These are phyloP conservation scores for Oplegnathus fasciatus DNA, from an alignment of 2,113 vertebrate genomes.

Conservation along the genomic window DNA sequence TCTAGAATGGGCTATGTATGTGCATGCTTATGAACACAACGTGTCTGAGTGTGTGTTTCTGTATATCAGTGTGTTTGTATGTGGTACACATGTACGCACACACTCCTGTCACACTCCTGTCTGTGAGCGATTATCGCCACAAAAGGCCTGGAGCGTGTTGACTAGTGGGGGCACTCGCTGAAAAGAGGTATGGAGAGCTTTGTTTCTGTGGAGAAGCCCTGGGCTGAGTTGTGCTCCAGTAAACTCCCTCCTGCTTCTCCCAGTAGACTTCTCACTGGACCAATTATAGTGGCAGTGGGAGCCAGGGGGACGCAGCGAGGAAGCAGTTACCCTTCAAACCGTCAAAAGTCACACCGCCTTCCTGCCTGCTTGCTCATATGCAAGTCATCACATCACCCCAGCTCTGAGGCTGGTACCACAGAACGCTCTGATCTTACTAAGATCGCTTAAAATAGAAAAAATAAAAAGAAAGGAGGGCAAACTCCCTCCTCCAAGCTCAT, in stretches of 20 bases:
- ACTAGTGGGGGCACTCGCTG: not conserved
- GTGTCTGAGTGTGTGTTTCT: not conserved
- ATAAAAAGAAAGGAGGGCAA: constrained; percentile 1
- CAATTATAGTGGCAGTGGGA: constrained; percentile 7
- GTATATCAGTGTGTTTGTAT: not conserved
- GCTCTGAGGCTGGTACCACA: constrained; percentile 4
- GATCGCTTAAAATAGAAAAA: not conserved
- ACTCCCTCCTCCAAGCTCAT: constrained; percentile 21
- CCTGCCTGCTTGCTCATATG: constrained; percentile 11
- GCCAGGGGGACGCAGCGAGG: not conserved
- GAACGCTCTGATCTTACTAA: constrained; percentile 36
- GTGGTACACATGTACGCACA: not conserved
- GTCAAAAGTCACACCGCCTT: not conserved
- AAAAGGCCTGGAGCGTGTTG: not conserved
- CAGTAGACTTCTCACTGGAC: not conserved
- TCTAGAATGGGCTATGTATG: too few relatives aligned
- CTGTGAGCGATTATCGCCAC: not conserved
- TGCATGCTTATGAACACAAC: not conserved
- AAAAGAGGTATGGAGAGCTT: not conserved
- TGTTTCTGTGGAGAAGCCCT: constrained; percentile 4
- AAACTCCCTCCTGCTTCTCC: constrained; percentile 8
- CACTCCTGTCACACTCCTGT: not conserved
- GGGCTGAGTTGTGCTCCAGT: constrained; percentile 45
- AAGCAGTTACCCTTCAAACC: constrained; percentile 55
- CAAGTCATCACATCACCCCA: constrained; percentile 10